Conservation (phyloP, 2,888 invertebrate genomes). For the Pollenia labialis region DNA sequence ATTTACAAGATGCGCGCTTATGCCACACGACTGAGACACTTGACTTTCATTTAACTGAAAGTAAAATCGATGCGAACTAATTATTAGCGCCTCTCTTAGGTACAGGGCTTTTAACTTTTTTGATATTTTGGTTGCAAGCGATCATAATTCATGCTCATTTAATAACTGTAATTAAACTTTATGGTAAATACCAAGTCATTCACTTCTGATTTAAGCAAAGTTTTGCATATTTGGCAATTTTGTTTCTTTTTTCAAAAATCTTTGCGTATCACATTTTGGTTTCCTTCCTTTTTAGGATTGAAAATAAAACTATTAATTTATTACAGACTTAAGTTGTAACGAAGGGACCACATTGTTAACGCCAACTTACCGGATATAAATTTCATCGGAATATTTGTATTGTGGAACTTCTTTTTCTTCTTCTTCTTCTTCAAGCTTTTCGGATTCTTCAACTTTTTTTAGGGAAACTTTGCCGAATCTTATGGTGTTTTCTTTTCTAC, state of each 20-base stretch:
- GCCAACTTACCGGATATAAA: too few relatives aligned
- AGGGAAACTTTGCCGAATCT: too few relatives aligned
- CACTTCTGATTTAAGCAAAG: neutral
- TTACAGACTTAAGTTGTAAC: too few relatives aligned
- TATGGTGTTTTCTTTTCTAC: too few relatives aligned
- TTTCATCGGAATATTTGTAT: too few relatives aligned
- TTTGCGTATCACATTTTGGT: neutral
- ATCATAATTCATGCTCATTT: conserved; percentile 56
- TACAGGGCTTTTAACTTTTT: neutral
- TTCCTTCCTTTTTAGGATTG: neutral
- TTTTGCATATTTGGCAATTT: neutral
- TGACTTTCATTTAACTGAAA: conserved; percentile 41
- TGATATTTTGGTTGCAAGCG: conserved; percentile 19
- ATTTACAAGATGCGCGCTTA: conserved; percentile 55
- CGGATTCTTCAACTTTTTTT: too few relatives aligned
- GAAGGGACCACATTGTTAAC: too few relatives aligned
- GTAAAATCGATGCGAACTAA: conserved; percentile 32
- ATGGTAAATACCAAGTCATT: conserved; percentile 23
- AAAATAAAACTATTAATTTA: too few relatives aligned
- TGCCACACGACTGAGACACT: conserved; percentile 68
- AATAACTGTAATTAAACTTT: conserved; percentile 64
- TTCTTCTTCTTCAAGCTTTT: too few relatives aligned
- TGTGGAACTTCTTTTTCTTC: too few relatives aligned
- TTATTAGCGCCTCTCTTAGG: conserved; percentile 66
- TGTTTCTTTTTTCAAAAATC: neutral